Evolutionary conservation across 2,797 vertebrate species (phyloP).

Genomic region (Schizothorax lantsangensis): DNA sequence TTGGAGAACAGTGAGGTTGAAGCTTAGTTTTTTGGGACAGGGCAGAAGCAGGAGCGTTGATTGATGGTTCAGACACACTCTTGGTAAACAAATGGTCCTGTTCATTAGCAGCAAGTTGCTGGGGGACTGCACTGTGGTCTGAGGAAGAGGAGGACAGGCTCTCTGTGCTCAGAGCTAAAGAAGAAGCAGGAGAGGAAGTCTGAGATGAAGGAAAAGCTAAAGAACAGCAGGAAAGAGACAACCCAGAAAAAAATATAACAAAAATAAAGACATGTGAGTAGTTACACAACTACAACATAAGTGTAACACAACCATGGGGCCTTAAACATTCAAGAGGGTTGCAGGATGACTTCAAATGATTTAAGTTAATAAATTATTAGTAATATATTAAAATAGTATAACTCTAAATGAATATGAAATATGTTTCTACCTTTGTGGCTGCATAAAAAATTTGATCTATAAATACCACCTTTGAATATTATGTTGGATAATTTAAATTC

Average conservation of each 20-base stretch:
- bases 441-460: background rate
- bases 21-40: slow-evolving; percentile 63
- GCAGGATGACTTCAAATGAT: background rate
- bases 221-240: slow-evolving; percentile 37
- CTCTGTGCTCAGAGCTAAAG: slow-evolving; percentile 92
- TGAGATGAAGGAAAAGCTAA: slow-evolving; percentile 81
- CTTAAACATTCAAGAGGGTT: background rate
- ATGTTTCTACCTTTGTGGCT: background rate
- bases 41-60: slow-evolving; percentile 75
- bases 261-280: background rate
- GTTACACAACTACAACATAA: background rate
- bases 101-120: slow-evolving; percentile 60
- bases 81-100: slow-evolving; percentile 85
- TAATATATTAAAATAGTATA: background rate
- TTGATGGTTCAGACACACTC: slow-evolving; percentile 91
- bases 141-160: slow-evolving; percentile 86
- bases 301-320: background rate
- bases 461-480: slow-evolving; percentile 2
- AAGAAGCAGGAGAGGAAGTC: slow-evolving; percentile 87
- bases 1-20: slow-evolving; percentile 59
- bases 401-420: background rate
- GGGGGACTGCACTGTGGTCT: slow-evolving; percentile 72
- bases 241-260: slow-evolving; percentile 21
- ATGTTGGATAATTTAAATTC: background rate
- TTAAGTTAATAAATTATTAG: background rate